These are phyloP conservation scores for Chalcis sispes DNA, from an alignment of 2,888 invertebrate genomes.

Conservation along the genomic window DNA sequence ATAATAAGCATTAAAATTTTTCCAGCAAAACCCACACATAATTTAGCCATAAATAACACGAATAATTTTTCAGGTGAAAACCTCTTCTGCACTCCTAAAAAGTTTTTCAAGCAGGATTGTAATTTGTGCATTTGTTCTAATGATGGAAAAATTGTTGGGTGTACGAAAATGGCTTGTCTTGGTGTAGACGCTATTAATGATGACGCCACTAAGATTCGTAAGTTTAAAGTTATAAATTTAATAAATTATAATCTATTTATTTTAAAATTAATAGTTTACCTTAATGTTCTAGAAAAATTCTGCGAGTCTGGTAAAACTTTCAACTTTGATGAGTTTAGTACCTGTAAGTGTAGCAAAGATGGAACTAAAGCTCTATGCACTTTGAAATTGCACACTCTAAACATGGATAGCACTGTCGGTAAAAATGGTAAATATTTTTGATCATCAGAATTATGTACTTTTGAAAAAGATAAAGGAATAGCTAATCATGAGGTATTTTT, in stretches of 20 bases:
- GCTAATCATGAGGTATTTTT: neutral
- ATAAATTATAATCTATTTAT: neutral
- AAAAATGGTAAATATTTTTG: neutral
- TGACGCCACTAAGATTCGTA: neutral
- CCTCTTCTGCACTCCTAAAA: constrained; percentile 71
- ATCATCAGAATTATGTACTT: too few species aligned
- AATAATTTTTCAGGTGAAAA: constrained; percentile 30
- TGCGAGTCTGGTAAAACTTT: constrained; percentile 35
- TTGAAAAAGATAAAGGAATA: neutral
- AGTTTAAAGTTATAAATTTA: neutral
- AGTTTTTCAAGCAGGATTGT: constrained; percentile 77
- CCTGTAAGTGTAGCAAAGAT: constrained; percentile 78
- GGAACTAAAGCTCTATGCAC: constrained; percentile 77
- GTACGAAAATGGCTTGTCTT: constrained; percentile 73
- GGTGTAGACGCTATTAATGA: neutral
- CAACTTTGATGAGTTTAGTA: constrained; percentile 57
- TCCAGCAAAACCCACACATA: too few species aligned
- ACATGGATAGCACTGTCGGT: neutral
- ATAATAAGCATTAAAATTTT: too few species aligned
- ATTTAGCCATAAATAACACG: too few species aligned
- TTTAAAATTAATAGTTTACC: neutral
- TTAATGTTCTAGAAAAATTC: neutral
- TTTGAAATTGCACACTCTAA: constrained; percentile 61
- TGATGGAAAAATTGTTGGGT: constrained; percentile 77
- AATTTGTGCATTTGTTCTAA: constrained; percentile 78